Percentiles rank a stretch among this genome's conserved stretches.
Evolutionary conservation across 2,888 invertebrate species (phyloP).

Genomic region (Aphodius sticticus): DNA sequence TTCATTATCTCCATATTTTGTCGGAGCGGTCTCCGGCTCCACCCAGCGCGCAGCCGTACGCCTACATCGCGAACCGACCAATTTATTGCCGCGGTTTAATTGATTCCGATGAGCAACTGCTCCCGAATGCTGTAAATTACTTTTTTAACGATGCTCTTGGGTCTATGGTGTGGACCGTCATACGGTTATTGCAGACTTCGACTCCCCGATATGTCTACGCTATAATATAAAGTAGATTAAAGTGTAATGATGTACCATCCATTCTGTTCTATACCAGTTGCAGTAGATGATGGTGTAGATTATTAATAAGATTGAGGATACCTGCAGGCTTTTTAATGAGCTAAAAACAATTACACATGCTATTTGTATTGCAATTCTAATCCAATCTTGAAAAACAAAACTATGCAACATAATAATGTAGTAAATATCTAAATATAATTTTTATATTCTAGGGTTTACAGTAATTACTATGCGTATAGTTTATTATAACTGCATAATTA

Average conservation of each 20-base stretch:
- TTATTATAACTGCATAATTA: too few relatives aligned
- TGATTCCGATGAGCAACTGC: slow-evolving; percentile 16
- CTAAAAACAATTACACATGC: too few relatives aligned
- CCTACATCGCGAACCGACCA: slow-evolving; percentile 9
- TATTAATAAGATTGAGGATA: not conserved
- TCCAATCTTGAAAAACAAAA: too few relatives aligned
- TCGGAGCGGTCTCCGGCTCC: not conserved
- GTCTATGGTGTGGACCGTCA: not conserved
- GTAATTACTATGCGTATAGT: too few relatives aligned
- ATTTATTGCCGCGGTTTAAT: slow-evolving; percentile 20
- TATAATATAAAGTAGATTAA: not conserved
- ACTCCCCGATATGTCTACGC: not conserved
- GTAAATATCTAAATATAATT: too few relatives aligned
- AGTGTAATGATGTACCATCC: not conserved
- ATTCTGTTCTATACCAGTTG: not conserved
- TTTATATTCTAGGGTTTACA: too few relatives aligned
- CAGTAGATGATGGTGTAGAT: not conserved
- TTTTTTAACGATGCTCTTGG: slow-evolving; percentile 12
- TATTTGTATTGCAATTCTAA: too few relatives aligned
- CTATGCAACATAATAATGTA: too few relatives aligned
- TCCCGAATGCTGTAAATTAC: slow-evolving; percentile 16
- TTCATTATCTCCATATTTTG: slow-evolving; percentile 25
- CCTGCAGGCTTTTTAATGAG: too few relatives aligned
- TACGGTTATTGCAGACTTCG: not conserved
- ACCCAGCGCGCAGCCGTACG: not conserved